Evolutionary conservation across 2,113 vertebrate genomes (phyloP).

Genomic region (Hydropotes inermis): DNA sequence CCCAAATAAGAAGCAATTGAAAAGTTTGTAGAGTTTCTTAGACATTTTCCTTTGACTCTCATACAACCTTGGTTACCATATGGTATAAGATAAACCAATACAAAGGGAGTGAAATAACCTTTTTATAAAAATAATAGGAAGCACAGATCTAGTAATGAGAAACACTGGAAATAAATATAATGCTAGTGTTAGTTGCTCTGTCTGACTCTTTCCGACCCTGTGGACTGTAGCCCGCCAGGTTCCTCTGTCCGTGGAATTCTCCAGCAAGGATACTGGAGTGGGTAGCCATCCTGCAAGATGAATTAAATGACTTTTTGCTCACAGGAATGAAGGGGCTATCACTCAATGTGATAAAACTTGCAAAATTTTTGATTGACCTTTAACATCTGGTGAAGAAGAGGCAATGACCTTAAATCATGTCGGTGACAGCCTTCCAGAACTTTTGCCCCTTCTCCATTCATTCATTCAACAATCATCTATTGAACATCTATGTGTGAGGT

Average conservation of each 20-base stretch:
- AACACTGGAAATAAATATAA: not conserved
- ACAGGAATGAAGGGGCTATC: not conserved
- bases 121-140: constrained; percentile 33
- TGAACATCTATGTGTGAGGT: not conserved
- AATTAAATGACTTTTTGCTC: not conserved
- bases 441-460: not conserved
- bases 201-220: not conserved
- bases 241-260: not conserved
- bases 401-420: not conserved
- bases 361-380: not conserved
- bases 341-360: not conserved
- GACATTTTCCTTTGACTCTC: constrained; percentile 52
- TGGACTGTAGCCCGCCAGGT: not conserved
- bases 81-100: constrained; percentile 8
- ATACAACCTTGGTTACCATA: constrained; percentile 20
- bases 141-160: not conserved
- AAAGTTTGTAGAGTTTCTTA: constrained; percentile 20
- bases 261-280: not conserved
- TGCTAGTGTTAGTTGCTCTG: not conserved
- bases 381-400: not conserved
- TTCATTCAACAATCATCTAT: not conserved
- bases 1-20: constrained; percentile 12
- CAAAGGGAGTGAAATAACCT: not conserved
- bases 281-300: not conserved
- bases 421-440: not conserved